These are phyloP conservation scores for Carcharodon carcharias DNA, from an alignment of 2,797 vertebrate genomes.

Conservation along the genomic window DNA sequence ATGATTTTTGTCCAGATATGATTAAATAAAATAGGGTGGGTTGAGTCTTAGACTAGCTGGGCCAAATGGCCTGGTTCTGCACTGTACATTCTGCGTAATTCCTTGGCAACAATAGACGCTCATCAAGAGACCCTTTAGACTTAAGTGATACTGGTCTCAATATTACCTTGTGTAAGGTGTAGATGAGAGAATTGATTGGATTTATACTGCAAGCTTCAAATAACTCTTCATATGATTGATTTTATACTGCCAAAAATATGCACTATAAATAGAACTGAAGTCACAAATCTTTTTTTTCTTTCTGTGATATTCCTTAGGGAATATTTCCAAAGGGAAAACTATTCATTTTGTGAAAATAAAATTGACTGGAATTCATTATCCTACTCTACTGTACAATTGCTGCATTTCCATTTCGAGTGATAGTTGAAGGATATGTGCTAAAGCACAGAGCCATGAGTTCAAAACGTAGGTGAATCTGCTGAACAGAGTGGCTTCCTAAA, in stretches of 20 bases:
- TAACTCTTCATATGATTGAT: neutral
- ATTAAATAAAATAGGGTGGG: neutral
- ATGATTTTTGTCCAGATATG: neutral
- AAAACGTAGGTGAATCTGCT: neutral
- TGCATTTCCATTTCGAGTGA: neutral
- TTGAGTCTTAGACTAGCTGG: neutral
- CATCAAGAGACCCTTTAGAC: neutral
- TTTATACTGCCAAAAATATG: neutral
- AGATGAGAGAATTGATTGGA: neutral
- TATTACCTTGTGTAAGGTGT: neutral
- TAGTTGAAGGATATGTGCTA: neutral
- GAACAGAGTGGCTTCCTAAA: neutral
- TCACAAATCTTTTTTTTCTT: neutral
- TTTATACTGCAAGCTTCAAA: constrained; percentile 4
- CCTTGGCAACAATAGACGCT: neutral
- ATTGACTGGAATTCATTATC: neutral
- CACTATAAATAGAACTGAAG: neutral
- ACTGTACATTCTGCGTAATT: neutral
- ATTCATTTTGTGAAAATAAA: neutral
- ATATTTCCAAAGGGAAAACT: neutral
- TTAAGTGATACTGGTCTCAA: neutral
- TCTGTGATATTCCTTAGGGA: neutral
- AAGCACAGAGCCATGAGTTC: neutral
- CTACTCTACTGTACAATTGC: neutral
- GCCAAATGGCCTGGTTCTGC: too few species aligned